These are phyloP conservation scores for Isurus oxyrinchus DNA, from an alignment of 2,113 vertebrate genomes.

Conservation along the genomic window DNA sequence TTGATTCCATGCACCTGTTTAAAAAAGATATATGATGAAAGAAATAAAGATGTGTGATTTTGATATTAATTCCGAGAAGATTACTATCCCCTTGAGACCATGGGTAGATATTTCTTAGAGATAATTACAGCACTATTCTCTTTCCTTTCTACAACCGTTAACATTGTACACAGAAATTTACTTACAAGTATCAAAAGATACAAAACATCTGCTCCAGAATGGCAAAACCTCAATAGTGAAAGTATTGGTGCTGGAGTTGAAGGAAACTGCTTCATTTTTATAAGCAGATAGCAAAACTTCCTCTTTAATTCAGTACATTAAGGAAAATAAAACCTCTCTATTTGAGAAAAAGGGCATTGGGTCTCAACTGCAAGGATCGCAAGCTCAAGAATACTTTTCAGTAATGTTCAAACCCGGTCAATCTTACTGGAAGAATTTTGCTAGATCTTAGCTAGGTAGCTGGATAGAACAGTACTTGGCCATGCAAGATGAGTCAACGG, in stretches of 20 bases:
- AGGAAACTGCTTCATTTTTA: background rate
- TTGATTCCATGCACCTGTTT: slow-evolving; percentile 81
- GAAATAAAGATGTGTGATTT: background rate
- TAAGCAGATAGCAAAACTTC: background rate
- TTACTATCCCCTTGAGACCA: background rate
- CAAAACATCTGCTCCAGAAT: background rate
- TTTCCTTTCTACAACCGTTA: background rate
- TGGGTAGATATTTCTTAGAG: background rate
- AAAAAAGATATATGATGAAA: slow-evolving; percentile 38
- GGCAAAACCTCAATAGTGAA: background rate
- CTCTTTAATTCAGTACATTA: background rate
- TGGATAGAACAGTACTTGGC: background rate
- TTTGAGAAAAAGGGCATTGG: too few relatives aligned
- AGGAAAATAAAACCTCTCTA: background rate
- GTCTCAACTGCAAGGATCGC: background rate
- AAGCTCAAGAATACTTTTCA: background rate
- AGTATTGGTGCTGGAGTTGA: background rate
- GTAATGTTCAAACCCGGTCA: background rate
- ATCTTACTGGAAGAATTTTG: background rate
- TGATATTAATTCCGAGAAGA: background rate
- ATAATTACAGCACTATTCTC: background rate
- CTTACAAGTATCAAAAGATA: background rate
- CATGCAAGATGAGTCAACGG: background rate
- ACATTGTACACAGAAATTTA: background rate
- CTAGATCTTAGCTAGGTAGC: background rate